phyloP scores from a whole-genome alignment of 2,888 invertebrate species.

The Amblyjoppa proteus region DNA sequence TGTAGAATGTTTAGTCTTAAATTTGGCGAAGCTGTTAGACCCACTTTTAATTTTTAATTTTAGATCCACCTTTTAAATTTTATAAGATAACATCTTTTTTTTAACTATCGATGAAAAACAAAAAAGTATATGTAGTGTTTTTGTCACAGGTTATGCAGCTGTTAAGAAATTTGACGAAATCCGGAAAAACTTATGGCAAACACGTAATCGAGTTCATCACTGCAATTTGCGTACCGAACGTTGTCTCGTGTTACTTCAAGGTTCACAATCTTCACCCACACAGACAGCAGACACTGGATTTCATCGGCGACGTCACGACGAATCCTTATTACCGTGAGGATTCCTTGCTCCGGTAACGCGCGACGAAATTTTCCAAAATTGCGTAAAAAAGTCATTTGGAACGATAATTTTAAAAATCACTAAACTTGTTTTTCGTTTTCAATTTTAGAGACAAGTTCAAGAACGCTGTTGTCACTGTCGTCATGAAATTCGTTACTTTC shows the following conservation, averaged over 20 bases:
- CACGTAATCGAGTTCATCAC: slow-evolving; percentile 76
- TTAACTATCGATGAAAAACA: neutral
- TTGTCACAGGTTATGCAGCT: slow-evolving; percentile 78
- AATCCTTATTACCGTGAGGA: slow-evolving; percentile 77
- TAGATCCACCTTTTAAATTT: too few species aligned
- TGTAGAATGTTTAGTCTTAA: too few species aligned
- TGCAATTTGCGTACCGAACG: slow-evolving; percentile 73
- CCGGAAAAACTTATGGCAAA: slow-evolving; percentile 73
- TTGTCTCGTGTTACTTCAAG: slow-evolving; percentile 80
- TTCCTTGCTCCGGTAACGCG: slow-evolving; percentile 72
- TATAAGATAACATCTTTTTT: neutral
- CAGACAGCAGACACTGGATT: slow-evolving; percentile 78
- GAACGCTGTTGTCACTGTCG: slow-evolving; percentile 65
- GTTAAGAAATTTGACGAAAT: slow-evolving; percentile 76
- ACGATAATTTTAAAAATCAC: slow-evolving; percentile 20
- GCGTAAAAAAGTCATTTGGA: slow-evolving; percentile 1
- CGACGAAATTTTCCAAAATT: slow-evolving; percentile 30
- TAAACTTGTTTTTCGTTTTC: slow-evolving; percentile 40
- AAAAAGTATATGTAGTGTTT: neutral
- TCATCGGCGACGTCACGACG: slow-evolving; percentile 74
- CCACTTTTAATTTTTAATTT: too few species aligned
- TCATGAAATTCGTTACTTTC: slow-evolving; percentile 74
- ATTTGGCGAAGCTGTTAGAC: too few species aligned
- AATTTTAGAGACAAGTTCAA: slow-evolving; percentile 76
- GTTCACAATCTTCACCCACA: slow-evolving; percentile 81